A percentile compares a stretch with the other conserved stretches of the same genome.
Conservation (phyloP, 2,113 vertebrate species). For the Lampris megalopsis region DNA sequence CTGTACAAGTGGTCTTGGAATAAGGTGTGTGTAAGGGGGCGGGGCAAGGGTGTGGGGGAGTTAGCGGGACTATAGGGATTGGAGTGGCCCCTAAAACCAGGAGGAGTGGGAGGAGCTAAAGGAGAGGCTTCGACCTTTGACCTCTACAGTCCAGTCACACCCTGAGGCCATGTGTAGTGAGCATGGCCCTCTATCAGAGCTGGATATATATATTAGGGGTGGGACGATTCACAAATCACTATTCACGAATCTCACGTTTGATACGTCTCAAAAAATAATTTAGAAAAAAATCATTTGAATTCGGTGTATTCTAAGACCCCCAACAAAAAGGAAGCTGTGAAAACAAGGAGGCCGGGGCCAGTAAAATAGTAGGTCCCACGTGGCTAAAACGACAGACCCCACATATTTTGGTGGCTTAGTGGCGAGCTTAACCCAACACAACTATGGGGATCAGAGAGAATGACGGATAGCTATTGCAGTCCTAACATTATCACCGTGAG, state of each 20-base stretch:
- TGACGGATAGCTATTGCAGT: neutral
- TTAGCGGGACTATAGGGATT: no score
- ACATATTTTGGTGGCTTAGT: slow-evolving; percentile 17
- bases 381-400: neutral
- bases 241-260: no score
- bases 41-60: slow-evolving; percentile 50
- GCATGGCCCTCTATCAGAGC: slow-evolving; percentile 56
- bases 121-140: slow-evolving; percentile 73
- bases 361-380: neutral
- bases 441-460: slow-evolving; percentile 14
- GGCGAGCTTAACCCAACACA: slow-evolving; percentile 10
- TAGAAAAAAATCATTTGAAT: no score
- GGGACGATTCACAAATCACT: no score
- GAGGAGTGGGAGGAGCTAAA: slow-evolving; percentile 64
- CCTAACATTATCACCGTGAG: slow-evolving; percentile 10
- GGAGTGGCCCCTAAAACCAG: slow-evolving; percentile 47
- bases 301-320: neutral
- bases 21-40: slow-evolving; percentile 42
- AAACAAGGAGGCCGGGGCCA: neutral
- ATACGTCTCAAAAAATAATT: no score
- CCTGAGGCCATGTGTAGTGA: slow-evolving; percentile 72
- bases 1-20: slow-evolving; percentile 81
- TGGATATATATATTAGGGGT: neutral
- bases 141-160: slow-evolving; percentile 70
- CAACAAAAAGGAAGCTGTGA: neutral